Conservation (phyloP, 2,113 vertebrate species). For the Hydrochoerus hydrochaeris region DNA sequence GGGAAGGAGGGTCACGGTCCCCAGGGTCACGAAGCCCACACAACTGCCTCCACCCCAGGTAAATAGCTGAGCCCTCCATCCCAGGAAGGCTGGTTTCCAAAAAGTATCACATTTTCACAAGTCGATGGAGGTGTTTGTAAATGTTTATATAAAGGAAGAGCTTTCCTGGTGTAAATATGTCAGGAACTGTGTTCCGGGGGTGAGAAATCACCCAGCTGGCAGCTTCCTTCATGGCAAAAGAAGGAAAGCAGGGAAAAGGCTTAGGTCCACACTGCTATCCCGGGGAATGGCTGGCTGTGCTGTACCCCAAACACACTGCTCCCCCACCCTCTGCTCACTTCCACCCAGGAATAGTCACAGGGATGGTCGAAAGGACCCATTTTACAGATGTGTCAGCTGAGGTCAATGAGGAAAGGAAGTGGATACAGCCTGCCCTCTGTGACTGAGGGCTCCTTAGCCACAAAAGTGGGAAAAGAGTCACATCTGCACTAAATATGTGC, state of each 20-base stretch:
- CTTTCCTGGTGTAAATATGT: slow-evolving; percentile 74
- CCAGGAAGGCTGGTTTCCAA: slow-evolving; percentile 53
- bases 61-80: slow-evolving; percentile 37
- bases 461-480: neutral
- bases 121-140: slow-evolving; percentile 80
- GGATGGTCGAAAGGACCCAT: neutral
- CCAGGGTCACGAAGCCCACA: neutral
- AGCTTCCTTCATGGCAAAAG: neutral
- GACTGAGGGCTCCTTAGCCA: neutral
- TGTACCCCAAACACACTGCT: rapidly evolving
- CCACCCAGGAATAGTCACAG: neutral
- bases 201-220: neutral
- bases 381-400: neutral
- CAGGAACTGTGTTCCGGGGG: slow-evolving; percentile 53
- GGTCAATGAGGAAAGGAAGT: neutral
- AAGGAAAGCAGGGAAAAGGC: neutral
- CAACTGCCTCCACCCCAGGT: neutral
- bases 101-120: slow-evolving; percentile 63
- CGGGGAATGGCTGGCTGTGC: neutral
- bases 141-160: slow-evolving; percentile 79
- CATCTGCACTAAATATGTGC: neutral
- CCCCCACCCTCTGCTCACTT: neutral
- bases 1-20: neutral
- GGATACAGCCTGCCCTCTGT: neutral
- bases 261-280: neutral